These are phyloP conservation scores for Trichomycterus rosablanca DNA, from an alignment of 2,113 vertebrate genomes.

Conservation along the genomic window DNA sequence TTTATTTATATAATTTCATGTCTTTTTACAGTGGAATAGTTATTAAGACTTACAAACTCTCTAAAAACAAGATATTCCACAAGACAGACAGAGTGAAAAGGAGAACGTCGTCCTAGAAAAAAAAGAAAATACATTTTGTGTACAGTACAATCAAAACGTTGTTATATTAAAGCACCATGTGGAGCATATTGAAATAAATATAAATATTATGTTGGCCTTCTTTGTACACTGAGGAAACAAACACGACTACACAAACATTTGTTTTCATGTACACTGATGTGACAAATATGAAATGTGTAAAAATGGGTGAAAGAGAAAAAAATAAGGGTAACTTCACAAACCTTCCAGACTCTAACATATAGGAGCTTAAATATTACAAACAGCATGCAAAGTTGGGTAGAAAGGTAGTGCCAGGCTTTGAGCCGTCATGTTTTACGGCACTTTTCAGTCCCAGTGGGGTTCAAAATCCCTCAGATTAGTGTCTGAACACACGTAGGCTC, in stretches of 20 bases:
- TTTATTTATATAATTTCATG: conserved; percentile 66
- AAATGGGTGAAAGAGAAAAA: not conserved
- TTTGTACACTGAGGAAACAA: conserved; percentile 27
- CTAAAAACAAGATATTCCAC: conserved; percentile 33
- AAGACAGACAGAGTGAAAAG: conserved; percentile 3
- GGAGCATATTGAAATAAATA: conserved; percentile 73
- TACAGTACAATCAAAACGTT: conserved; percentile 59
- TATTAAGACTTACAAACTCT: conserved; percentile 50
- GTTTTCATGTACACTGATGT: conserved; percentile 2
- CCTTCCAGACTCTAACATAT: conserved; percentile 16
- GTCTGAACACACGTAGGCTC: too few relatives aligned
- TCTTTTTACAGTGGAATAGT: conserved; percentile 69
- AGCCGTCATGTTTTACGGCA: not conserved
- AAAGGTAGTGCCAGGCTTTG: conserved; percentile 4
- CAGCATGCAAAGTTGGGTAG: conserved; percentile 4
- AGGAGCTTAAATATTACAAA: conserved; percentile 5
- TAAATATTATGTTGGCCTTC: conserved; percentile 67
- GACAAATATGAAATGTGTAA: conserved; percentile 18
- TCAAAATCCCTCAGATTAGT: too few relatives aligned
- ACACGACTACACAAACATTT: conserved; percentile 30
- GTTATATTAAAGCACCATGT: conserved; percentile 76
- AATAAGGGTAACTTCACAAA: conserved; percentile 3
- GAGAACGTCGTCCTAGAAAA: conserved; percentile 32
- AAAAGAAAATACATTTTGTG: conserved; percentile 51
- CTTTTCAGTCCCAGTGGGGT: not conserved